Evolutionary conservation across 2,888 invertebrate genomes (phyloP).

Genomic region (Pharmacophagus antenor): DNA sequence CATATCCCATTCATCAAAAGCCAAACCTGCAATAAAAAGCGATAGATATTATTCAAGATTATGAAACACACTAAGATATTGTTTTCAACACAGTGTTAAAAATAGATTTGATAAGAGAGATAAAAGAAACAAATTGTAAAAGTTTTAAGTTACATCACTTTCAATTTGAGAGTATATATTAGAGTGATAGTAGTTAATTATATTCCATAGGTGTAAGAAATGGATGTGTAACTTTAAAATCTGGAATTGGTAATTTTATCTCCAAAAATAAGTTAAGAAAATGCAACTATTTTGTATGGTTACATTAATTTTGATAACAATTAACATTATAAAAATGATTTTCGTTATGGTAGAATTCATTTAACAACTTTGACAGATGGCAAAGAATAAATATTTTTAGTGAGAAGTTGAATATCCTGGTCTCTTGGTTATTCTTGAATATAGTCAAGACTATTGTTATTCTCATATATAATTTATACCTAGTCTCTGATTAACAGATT

Average conservation of each 20-base stretch:
- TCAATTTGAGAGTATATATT: too few species aligned
- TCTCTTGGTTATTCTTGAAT: not conserved
- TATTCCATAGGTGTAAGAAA: not conserved
- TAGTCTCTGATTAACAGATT: constrained; percentile 88
- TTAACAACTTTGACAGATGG: not conserved
- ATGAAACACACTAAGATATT: too few species aligned
- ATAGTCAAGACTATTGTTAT: too few species aligned
- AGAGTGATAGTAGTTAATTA: too few species aligned
- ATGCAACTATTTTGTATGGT: not conserved
- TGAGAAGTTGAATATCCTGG: too few species aligned
- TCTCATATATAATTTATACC: constrained; percentile 75
- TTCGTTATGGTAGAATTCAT: not conserved
- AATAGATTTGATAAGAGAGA: too few species aligned
- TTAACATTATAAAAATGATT: not conserved
- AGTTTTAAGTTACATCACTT: too few species aligned
- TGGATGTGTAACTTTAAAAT: not conserved
- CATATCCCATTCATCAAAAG: constrained; percentile 96
- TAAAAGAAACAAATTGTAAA: too few species aligned
- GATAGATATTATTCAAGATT: not conserved
- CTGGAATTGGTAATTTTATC: not conserved
- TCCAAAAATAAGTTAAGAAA: not conserved
- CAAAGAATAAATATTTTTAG: too few species aligned
- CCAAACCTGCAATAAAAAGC: constrained; percentile 84
- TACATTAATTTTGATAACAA: not conserved
- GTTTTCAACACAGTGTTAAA: too few species aligned